Evolutionary conservation across 2,888 invertebrate genomes (phyloP).

Genomic region (Cantharis rufa): DNA sequence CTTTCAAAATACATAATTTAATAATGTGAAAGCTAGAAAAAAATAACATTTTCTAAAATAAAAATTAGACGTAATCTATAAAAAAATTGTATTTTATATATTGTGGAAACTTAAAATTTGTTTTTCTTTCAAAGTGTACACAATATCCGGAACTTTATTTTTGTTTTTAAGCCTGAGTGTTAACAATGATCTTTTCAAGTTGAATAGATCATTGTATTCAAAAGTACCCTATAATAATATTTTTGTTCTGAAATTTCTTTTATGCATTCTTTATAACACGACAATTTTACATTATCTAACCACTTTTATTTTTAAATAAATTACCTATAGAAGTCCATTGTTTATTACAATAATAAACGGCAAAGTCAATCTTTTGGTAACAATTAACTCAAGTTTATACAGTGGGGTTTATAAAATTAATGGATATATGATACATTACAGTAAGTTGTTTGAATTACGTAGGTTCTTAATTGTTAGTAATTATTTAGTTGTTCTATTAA

Average conservation of each 20-base stretch:
- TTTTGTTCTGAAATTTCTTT: not conserved
- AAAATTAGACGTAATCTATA: not conserved
- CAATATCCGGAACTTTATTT: not conserved
- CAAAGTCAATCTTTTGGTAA: not conserved
- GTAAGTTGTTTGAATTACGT: not conserved
- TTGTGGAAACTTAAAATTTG: not conserved
- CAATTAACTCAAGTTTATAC: not conserved
- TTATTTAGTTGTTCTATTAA: not conserved
- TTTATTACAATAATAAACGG: not conserved
- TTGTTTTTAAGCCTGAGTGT: not conserved
- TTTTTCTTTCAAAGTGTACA: not conserved
- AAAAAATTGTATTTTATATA: not conserved
- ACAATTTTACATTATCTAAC: not conserved
- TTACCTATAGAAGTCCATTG: not conserved
- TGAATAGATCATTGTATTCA: not conserved
- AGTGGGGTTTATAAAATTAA: not conserved
- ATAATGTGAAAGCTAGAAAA: not conserved
- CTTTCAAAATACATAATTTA: not conserved
- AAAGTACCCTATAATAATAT: not conserved
- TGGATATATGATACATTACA: not conserved
- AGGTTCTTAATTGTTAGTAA: not conserved
- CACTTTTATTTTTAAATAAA: not conserved
- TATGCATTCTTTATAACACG: not conserved
- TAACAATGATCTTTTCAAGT: not conserved
- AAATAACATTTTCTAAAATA: not conserved